A percentile compares a stretch with the other conserved stretches of the same genome.
These are phyloP conservation scores for Engraulis encrasicolus DNA, from an alignment of 2,113 vertebrate species.

Conservation along the genomic window DNA sequence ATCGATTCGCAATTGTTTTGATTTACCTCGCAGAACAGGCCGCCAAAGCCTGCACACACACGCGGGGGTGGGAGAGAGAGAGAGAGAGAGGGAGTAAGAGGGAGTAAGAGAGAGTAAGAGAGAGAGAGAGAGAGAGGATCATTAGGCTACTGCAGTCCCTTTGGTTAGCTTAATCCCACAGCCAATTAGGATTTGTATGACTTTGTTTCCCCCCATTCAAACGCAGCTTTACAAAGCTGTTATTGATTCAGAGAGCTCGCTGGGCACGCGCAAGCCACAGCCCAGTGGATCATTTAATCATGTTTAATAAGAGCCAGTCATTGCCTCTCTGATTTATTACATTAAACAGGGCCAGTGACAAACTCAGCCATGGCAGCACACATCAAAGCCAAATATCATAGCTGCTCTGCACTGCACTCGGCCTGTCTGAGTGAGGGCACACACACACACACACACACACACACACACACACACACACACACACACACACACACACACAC, in stretches of 20 bases:
- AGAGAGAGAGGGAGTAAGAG: no score
- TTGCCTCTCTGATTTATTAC: slow-evolving; percentile 69
- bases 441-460: neutral
- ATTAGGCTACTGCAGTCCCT: slow-evolving; percentile 57
- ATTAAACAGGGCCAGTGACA: slow-evolving; percentile 49
- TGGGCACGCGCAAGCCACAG: slow-evolving; percentile 62
- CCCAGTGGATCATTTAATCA: slow-evolving; percentile 76
- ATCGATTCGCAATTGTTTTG: slow-evolving; percentile 70
- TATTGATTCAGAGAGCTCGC: slow-evolving; percentile 71
- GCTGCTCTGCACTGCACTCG: slow-evolving; percentile 20
- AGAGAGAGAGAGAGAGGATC: neutral
- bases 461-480: neutral
- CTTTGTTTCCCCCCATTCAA: slow-evolving; percentile 72
- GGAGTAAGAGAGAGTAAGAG: no score
- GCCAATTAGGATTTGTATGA: slow-evolving; percentile 73
- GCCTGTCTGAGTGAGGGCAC: neutral
- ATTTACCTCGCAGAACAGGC: slow-evolving; percentile 72
- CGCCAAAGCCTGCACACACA: slow-evolving; percentile 73
- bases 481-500: neutral
- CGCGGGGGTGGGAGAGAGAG: no score
- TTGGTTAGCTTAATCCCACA: slow-evolving; percentile 61
- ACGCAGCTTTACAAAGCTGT: slow-evolving; percentile 66
- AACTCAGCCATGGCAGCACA: slow-evolving; percentile 55
- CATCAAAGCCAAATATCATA: slow-evolving; percentile 61
- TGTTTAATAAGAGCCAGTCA: slow-evolving; percentile 71